A percentile compares a stretch with the other conserved stretches of the same genome.
Evolutionary conservation across 2,888 invertebrate species (phyloP).

Genomic region (Alcis repandata): DNA sequence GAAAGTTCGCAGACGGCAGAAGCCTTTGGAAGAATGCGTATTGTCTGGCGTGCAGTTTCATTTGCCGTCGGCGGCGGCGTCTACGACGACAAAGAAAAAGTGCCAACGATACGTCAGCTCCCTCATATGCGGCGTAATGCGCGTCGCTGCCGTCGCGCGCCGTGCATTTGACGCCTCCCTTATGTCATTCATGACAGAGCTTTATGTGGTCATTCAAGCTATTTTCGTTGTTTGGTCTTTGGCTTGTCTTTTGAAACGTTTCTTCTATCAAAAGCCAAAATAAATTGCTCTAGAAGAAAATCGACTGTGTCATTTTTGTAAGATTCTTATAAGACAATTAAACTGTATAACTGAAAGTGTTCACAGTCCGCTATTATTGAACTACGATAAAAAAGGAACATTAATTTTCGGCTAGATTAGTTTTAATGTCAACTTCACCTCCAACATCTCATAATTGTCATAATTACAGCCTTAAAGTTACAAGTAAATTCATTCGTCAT

Average conservation of each 20-base stretch:
- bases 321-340: no score
- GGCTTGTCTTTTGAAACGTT: not conserved
- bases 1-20: constrained; percentile 66
- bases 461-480: no score
- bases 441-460: no score
- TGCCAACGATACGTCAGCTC: constrained; percentile 58
- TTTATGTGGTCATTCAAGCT: not conserved
- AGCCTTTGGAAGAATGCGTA: constrained; percentile 61
- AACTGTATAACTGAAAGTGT: no score
- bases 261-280: not conserved
- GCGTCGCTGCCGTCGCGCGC: constrained; percentile 37
- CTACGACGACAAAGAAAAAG: constrained; percentile 60
- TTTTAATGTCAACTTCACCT: no score
- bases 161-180: constrained; percentile 45
- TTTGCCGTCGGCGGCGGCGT: constrained; percentile 50
- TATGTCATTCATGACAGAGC: constrained; percentile 37
- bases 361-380: no score
- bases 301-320: no score
- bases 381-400: no score
- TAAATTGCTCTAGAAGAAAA: no score
- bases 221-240: not conserved
- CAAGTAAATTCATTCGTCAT: no score
- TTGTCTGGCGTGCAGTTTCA: constrained; percentile 49
- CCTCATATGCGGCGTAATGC: constrained; percentile 51
- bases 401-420: no score